A percentile compares a stretch with the other conserved stretches of the same genome.
These are phyloP conservation scores for Palythoa grandis DNA, from an alignment of 92 coral and sea anemone species.

Conservation along the genomic window DNA sequence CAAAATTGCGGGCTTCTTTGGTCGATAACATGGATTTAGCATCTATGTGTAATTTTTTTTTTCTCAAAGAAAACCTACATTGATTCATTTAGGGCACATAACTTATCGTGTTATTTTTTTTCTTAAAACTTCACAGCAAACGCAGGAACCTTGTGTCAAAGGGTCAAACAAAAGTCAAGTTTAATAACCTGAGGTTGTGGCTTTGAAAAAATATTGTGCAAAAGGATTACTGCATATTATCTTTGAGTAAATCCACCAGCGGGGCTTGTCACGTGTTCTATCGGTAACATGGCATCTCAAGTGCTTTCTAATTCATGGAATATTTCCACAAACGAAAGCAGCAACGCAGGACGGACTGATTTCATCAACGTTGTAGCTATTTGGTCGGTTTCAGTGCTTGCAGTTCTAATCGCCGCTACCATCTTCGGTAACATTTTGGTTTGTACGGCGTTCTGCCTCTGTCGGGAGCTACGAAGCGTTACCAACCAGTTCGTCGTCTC, in stretches of 20 bases:
- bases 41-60: neutral
- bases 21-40: neutral
- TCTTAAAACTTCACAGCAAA: neutral
- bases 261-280: neutral
- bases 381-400: constrained; percentile 62
- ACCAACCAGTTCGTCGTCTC: constrained; percentile 86
- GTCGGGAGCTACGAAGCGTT: constrained; percentile 75
- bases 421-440: constrained; percentile 80
- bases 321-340: constrained; percentile 4
- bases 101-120: neutral
- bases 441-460: constrained; percentile 78
- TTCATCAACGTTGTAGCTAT: constrained; percentile 57
- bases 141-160: neutral
- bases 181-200: neutral
- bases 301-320: neutral
- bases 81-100: neutral
- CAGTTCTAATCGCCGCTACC: constrained; percentile 70
- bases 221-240: neutral
- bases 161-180: neutral
- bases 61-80: neutral
- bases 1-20: neutral
- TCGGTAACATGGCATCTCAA: constrained; percentile 20
- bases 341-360: neutral
- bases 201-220: neutral
- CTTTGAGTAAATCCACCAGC: neutral